Evolutionary conservation across 2,113 vertebrate species (phyloP).

Genomic region (Cisticola juncidis): DNA sequence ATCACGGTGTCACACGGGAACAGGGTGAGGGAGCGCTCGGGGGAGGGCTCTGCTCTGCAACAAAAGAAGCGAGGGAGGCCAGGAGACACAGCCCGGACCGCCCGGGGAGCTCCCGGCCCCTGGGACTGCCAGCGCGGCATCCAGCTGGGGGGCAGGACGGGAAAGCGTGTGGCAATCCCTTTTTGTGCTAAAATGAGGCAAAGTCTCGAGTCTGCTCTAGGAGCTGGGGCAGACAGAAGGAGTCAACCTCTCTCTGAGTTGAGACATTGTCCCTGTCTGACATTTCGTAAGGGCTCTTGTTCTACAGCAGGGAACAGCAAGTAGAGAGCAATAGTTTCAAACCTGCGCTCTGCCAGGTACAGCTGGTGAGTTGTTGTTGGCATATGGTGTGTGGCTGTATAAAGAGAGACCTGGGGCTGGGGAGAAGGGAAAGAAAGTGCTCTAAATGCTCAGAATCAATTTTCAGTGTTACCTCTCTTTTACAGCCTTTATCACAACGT

Average conservation of each 20-base stretch:
- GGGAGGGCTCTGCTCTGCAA: not conserved
- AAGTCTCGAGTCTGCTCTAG: not conserved
- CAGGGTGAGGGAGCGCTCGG: not conserved
- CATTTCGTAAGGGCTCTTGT: not conserved
- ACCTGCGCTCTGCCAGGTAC: not conserved
- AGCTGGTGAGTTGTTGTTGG: not conserved
- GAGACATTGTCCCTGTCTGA: not conserved
- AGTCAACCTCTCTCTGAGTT: not conserved
- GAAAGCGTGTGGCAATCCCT: not conserved
- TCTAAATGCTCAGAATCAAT: not conserved
- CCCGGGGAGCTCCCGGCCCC: not conserved
- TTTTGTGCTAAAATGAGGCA: not conserved
- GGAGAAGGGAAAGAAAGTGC: not conserved
- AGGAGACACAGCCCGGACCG: not conserved
- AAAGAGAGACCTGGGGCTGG: constrained; percentile 3
- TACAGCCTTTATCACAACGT: constrained; percentile 6
- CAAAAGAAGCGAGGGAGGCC: not conserved
- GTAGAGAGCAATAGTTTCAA: not conserved
- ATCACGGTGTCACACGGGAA: constrained; percentile 15
- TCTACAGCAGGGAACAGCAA: not conserved
- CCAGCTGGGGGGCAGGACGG: not conserved
- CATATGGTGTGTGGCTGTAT: fast-evolving
- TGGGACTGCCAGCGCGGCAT: not conserved
- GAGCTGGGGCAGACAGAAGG: not conserved
- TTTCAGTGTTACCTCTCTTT: constrained; percentile 28